Conservation (phyloP, 1,140 invertebrate species). For the Pseudomyrmex sp. region DNA sequence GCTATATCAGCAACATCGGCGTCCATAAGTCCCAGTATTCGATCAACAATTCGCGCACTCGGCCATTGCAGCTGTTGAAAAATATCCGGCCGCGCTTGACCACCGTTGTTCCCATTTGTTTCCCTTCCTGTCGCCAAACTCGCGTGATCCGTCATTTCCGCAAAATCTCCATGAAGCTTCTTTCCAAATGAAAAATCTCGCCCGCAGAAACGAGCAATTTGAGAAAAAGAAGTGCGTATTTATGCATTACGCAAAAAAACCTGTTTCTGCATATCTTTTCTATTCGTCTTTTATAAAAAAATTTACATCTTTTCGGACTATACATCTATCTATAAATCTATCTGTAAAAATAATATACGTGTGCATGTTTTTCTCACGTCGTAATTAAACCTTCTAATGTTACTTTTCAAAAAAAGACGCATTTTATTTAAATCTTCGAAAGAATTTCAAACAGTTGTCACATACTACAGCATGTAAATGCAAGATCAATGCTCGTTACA, state of each 20-base stretch:
- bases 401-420: no score
- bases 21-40: slow-evolving; percentile 65
- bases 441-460: no score
- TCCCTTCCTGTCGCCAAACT: slow-evolving; percentile 52
- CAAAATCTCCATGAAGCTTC: background rate
- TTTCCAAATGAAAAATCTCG: background rate
- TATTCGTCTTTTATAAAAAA: background rate
- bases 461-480: no score
- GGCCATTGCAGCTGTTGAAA: slow-evolving; percentile 71
- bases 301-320: no score
- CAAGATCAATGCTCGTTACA: no score
- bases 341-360: no score
- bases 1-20: slow-evolving; percentile 76
- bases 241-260: no score
- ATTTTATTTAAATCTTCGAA: no score
- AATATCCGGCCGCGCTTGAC: slow-evolving; percentile 74
- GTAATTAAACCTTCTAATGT: no score
- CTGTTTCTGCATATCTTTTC: background rate
- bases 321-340: no score
- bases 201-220: background rate
- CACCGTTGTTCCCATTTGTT: slow-evolving; percentile 50
- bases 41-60: slow-evolving; percentile 74
- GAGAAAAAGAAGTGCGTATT: no score
- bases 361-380: no score
- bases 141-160: slow-evolving; percentile 26